Conservation (phyloP, 2,888 invertebrate genomes). For the Trissolcus japonicus region DNA sequence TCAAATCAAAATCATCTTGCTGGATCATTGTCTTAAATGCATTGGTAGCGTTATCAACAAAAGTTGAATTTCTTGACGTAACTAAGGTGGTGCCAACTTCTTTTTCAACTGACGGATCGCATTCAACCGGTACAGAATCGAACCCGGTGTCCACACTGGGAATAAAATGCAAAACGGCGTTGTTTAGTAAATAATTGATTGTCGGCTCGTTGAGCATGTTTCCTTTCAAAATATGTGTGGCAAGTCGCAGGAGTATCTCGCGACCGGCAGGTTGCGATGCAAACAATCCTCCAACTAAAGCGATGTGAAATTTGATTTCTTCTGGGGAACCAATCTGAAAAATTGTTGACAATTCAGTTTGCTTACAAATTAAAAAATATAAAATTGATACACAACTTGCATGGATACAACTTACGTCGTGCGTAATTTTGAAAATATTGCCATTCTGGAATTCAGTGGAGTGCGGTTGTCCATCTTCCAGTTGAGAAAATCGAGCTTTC, state of each 20-base stretch:
- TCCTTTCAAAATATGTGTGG: slow-evolving; percentile 87
- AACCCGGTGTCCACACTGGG: slow-evolving; percentile 82
- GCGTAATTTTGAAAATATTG: slow-evolving; percentile 84
- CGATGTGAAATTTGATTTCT: slow-evolving; percentile 89
- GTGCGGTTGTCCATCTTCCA: slow-evolving; percentile 83
- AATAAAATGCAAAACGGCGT: slow-evolving; percentile 87
- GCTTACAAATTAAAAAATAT: background rate
- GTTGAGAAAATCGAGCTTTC: slow-evolving; percentile 80
- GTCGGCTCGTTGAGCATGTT: slow-evolving; percentile 82
- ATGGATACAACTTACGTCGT: slow-evolving; percentile 79
- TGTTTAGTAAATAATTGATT: slow-evolving; percentile 82
- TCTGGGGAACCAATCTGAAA: slow-evolving; percentile 85
- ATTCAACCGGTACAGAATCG: slow-evolving; percentile 76
- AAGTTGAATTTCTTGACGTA: slow-evolving; percentile 75
- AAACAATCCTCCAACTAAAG: slow-evolving; percentile 89
- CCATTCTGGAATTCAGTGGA: slow-evolving; percentile 85
- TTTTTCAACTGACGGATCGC: slow-evolving; percentile 76
- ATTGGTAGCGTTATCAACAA: slow-evolving; percentile 78
- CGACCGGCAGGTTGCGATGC: slow-evolving; percentile 89
- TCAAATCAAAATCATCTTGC: slow-evolving; percentile 83
- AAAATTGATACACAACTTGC: background rate
- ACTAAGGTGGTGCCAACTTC: slow-evolving; percentile 84
- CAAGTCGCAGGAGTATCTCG: slow-evolving; percentile 88
- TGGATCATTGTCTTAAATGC: slow-evolving; percentile 82
- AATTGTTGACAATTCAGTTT: background rate